Evolutionary conservation across 2,113 vertebrate genomes (phyloP), one percentile per base, ranked within the genome.

Genomic region (Pollimyrus isidori): DNA sequence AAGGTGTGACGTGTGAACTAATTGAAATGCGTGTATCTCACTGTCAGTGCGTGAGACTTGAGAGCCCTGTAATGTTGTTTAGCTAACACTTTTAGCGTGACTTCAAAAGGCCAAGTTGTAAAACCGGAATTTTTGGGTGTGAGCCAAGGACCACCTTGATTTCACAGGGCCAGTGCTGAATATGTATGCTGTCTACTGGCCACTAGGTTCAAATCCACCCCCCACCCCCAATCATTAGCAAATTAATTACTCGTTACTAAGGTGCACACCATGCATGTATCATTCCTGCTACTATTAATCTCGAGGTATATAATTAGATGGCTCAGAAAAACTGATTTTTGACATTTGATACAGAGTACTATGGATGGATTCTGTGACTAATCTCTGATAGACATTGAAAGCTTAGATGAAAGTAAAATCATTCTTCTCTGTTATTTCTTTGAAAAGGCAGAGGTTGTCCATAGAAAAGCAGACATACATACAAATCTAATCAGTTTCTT

Each of bases 401-500:
- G 89, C 89, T 11, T n/a, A 2, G 52, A 82, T 35, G 42, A 13
- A 87, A 46, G 17, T 35, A 21, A 88, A 56, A 23, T 7, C 39
- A n/a, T 83, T 15, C 62, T 90, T 91, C 48, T 85, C n/a, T 35
- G 35, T 45, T 85, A 69, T 48, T 84, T 73, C 49, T 85, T 90
- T 84, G 88, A n/a, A 89, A 65, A 56, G 86, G 69, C 80, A 53
- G 88, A 88, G 69, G 58, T 89, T 92, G 65, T 89, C 86, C 65
- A 92, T 93, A 46, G 88, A 52, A 92, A 93, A 90, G 82, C 80
- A 65, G 89, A 88, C 62, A 69, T 11, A 91, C 86, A 91, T 91
- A 89, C 30, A 91, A 58, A 90, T 48, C 48, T 42, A 45, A 85
- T 86, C 26, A 69, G 89, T 69, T 89, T 62, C 50, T 83, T 53